Conservation (phyloP, 2,113 vertebrate genomes). For the Eulacestoma nigropectus region DNA sequence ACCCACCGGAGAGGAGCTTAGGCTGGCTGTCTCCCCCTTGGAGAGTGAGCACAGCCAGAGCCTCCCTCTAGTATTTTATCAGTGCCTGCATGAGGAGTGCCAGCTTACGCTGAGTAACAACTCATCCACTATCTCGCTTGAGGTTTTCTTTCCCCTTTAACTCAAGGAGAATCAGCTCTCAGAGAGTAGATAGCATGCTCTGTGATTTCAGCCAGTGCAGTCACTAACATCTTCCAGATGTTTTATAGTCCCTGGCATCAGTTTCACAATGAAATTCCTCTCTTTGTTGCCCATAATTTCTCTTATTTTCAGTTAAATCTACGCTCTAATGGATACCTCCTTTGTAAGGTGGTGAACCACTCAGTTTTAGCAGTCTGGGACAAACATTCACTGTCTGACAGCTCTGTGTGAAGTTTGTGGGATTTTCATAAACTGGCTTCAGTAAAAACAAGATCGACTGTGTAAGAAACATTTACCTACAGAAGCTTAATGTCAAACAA, state of each 20-base stretch:
- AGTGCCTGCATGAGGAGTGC: constrained; percentile 19
- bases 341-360: neutral
- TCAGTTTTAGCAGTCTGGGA: neutral
- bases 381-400: neutral
- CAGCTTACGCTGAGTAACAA: constrained; percentile 17
- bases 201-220: constrained; percentile 54
- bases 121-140: constrained; percentile 15
- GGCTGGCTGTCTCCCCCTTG: neutral
- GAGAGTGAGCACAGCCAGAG: neutral
- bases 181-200: neutral
- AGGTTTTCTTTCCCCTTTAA: constrained; percentile 36
- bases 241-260: constrained; percentile 38
- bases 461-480: neutral
- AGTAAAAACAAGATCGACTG: neutral
- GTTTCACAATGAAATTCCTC: constrained; percentile 38
- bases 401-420: neutral
- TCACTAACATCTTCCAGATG: constrained; percentile 72
- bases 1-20: neutral
- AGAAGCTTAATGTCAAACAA: neutral
- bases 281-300: constrained; percentile 18
- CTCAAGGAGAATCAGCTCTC: neutral
- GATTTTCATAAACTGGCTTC: neutral
- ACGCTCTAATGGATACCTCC: neutral
- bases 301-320: neutral
- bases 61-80: constrained; percentile 53